phyloP scores from a whole-genome alignment of 2,113 vertebrate species.

The Pelmatolapia mariae region DNA sequence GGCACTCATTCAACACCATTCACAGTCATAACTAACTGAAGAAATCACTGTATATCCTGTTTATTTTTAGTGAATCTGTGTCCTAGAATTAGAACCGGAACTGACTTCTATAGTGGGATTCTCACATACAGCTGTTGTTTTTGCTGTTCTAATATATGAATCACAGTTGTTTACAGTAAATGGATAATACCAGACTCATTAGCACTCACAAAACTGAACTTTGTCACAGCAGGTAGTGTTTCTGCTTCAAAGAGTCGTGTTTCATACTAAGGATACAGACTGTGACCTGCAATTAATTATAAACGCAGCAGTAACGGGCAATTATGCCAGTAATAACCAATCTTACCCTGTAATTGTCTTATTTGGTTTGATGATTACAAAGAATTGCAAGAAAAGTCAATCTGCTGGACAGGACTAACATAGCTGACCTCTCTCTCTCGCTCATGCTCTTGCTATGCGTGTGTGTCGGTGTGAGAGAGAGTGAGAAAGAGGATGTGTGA shows the following conservation, averaged over 20 bases:
- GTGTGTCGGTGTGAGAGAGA: background rate
- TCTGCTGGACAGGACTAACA: background rate
- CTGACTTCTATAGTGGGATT: background rate
- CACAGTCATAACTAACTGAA: background rate
- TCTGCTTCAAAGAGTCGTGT: background rate
- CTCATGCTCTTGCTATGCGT: background rate
- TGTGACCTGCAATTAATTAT: background rate
- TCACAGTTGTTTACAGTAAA: background rate
- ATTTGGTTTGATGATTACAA: background rate
- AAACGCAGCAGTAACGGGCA: background rate
- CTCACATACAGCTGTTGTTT: background rate
- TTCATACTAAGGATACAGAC: background rate
- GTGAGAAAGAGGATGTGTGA: background rate
- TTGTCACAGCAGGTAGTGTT: background rate
- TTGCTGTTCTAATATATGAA: background rate
- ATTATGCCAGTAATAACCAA: background rate
- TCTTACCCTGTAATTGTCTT: background rate
- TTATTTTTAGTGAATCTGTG: background rate
- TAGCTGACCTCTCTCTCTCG: background rate
- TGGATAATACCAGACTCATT: background rate
- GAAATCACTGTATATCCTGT: background rate
- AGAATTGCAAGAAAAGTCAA: background rate
- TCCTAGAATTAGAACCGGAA: background rate
- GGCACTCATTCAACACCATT: background rate
- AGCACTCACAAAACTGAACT: background rate